Evolutionary conservation across 2,797 vertebrate species (phyloP).

Genomic region (Hippopotamyrus pictus): DNA sequence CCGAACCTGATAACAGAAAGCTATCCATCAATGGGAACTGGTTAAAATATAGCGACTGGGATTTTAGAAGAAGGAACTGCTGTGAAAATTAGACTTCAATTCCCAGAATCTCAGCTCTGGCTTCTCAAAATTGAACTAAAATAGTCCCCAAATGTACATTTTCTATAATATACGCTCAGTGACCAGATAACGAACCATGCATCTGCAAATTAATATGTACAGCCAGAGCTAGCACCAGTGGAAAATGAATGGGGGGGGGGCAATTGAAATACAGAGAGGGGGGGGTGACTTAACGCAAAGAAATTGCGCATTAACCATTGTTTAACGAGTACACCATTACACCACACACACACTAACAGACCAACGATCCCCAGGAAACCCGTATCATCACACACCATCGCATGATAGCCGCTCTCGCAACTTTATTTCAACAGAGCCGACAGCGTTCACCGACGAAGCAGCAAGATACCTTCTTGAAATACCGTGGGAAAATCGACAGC

Average conservation of each 20-base stretch:
- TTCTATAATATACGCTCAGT: not conserved
- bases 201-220: not conserved
- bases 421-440: not conserved
- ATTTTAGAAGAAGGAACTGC: not conserved
- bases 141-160: not conserved
- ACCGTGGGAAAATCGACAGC: not conserved
- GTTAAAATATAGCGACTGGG: not conserved
- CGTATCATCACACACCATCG: not conserved
- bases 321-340: not conserved
- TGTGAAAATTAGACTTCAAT: not conserved
- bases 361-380: not conserved
- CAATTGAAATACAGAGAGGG: not conserved
- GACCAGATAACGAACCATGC: not conserved
- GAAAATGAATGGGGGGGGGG: not conserved
- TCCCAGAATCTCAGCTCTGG: not conserved
- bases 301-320: not conserved
- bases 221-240: not conserved
- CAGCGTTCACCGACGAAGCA: not conserved
- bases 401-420: not conserved
- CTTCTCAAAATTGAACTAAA: not conserved
- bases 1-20: not conserved
- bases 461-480: not conserved
- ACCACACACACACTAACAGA: not conserved
- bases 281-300: not conserved
- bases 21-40: not conserved